These are phyloP conservation scores for Limonius californicus DNA, from an alignment of 1,140 invertebrate species.

Conservation along the genomic window DNA sequence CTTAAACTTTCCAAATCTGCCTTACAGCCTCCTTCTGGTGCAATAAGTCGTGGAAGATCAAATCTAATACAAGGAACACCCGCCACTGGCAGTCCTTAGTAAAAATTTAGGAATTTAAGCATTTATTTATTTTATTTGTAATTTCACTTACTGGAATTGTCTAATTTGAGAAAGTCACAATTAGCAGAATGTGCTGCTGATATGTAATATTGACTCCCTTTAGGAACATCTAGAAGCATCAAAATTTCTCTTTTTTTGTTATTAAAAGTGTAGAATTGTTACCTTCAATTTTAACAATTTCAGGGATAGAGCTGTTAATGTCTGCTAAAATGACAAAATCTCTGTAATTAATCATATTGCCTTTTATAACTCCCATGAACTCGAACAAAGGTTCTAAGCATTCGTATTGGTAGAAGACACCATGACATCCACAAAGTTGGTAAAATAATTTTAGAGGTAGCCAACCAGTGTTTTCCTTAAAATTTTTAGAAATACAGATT, in stretches of 20 bases:
- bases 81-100: slow-evolving; percentile 29
- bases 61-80: slow-evolving; percentile 34
- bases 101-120: too few relatives aligned
- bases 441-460: slow-evolving; percentile 30
- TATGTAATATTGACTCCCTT: slow-evolving; percentile 30
- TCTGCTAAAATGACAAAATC: slow-evolving; percentile 38
- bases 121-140: too few relatives aligned
- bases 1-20: slow-evolving; percentile 37
- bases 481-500: background rate
- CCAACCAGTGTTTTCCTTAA: slow-evolving; percentile 33
- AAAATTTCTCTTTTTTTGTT: too few relatives aligned
- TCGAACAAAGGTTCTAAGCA: slow-evolving; percentile 27
- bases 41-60: slow-evolving; percentile 28
- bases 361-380: slow-evolving; percentile 26
- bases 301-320: slow-evolving; percentile 21
- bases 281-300: slow-evolving; percentile 20
- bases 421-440: slow-evolving; percentile 28
- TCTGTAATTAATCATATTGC: slow-evolving; percentile 34
- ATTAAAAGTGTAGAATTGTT: too few relatives aligned
- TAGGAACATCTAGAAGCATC: slow-evolving; percentile 28
- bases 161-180: slow-evolving; percentile 34
- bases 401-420: slow-evolving; percentile 25
- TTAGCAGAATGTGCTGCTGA: slow-evolving; percentile 30
- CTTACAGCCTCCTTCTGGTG: slow-evolving; percentile 24
- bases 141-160: slow-evolving; percentile 29